These are phyloP conservation scores for Lasius fuliginosus DNA, from an alignment of 2,888 invertebrate species.

Conservation along the genomic window DNA sequence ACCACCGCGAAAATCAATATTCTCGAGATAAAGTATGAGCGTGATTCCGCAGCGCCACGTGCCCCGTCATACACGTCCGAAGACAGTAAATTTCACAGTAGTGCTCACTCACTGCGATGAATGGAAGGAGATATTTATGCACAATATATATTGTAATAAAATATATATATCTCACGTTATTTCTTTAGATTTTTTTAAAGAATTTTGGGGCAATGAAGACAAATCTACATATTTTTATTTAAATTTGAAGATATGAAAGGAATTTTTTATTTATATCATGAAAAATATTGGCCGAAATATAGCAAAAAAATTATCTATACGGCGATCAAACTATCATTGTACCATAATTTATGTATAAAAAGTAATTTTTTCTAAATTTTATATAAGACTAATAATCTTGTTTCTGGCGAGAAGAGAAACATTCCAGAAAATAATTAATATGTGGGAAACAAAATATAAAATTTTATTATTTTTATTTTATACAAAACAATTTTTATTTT, in stretches of 20 bases:
- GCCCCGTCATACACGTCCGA: slow-evolving; percentile 46
- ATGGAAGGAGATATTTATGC: neutral
- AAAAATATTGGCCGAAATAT: too few relatives aligned
- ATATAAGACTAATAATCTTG: neutral
- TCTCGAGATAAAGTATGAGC: slow-evolving; percentile 55
- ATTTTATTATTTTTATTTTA: neutral
- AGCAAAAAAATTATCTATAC: neutral
- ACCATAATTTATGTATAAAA: neutral
- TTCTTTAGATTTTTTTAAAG: slow-evolving; percentile 17
- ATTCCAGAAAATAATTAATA: neutral
- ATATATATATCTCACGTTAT: neutral
- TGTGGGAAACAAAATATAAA: neutral
- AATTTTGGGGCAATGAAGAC: neutral
- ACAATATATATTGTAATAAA: too few relatives aligned
- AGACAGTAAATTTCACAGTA: slow-evolving; percentile 49
- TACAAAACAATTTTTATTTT: neutral
- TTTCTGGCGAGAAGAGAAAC: neutral
- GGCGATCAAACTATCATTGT: neutral
- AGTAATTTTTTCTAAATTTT: neutral
- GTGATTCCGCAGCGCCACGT: slow-evolving; percentile 53
- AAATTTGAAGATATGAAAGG: neutral
- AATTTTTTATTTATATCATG: neutral
- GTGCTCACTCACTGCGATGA: slow-evolving; percentile 9
- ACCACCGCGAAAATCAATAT: slow-evolving; percentile 52
- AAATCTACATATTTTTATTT: neutral